These are phyloP conservation scores for Dendrolimus pini DNA, from an alignment of 2,888 invertebrate species.

Conservation along the genomic window DNA sequence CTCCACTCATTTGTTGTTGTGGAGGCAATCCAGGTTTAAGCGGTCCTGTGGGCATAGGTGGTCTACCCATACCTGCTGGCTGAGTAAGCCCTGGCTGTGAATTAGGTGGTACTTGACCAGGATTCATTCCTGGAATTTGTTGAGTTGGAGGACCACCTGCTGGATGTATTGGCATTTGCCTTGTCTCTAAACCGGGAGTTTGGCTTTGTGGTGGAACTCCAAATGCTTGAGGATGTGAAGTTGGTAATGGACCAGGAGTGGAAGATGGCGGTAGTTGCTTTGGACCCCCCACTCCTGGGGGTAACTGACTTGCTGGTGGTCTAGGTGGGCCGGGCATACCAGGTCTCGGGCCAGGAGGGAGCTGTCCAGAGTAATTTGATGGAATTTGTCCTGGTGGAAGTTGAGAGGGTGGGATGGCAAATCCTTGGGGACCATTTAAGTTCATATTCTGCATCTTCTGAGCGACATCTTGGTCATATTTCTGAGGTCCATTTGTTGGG, in stretches of 20 bases:
- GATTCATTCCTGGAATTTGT: slow-evolving; percentile 12
- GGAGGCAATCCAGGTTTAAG: slow-evolving; percentile 23
- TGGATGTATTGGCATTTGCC: slow-evolving; percentile 9
- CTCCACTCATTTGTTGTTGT: slow-evolving; percentile 17
- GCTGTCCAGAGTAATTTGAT: slow-evolving; percentile 36
- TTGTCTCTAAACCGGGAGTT: slow-evolving; percentile 9
- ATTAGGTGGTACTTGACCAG: slow-evolving; percentile 24
- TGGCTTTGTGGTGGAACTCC: slow-evolving; percentile 22
- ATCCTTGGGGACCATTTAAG: slow-evolving; percentile 53
- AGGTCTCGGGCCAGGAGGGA: slow-evolving; percentile 28
- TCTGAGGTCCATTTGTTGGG: slow-evolving; percentile 41
- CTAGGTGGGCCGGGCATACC: slow-evolving; percentile 20
- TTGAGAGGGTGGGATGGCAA: slow-evolving; percentile 49
- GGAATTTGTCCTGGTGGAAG: slow-evolving; percentile 44
- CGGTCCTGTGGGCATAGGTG: slow-evolving; percentile 28
- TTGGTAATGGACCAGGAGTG: slow-evolving; percentile 27
- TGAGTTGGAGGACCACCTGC: slow-evolving; percentile 21
- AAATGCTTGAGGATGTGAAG: slow-evolving; percentile 24
- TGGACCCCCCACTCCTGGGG: slow-evolving; percentile 26
- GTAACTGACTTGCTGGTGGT: slow-evolving; percentile 33
- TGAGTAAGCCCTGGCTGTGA: slow-evolving; percentile 27
- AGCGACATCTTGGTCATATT: slow-evolving; percentile 50
- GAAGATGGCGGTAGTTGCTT: slow-evolving; percentile 24
- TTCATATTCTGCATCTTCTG: slow-evolving; percentile 69
- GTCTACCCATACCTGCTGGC: slow-evolving; percentile 21